Percentiles rank a stretch among this genome's conserved stretches.
These are phyloP conservation scores for Esperia sulphurella DNA, from an alignment of 2,888 invertebrate species.

Conservation along the genomic window DNA sequence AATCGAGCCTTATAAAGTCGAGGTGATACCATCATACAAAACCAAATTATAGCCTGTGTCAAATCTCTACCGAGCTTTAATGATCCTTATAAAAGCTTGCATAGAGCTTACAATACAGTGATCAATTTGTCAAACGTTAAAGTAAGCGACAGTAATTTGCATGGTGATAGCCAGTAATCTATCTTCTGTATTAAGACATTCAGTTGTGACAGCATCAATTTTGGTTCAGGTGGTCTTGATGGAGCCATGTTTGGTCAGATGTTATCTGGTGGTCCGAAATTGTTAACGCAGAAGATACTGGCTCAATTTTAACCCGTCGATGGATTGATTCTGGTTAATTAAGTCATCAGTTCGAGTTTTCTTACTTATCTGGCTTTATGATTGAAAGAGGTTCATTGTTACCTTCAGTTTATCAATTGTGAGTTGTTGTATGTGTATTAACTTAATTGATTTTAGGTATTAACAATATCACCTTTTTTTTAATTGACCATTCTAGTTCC, in stretches of 20 bases:
- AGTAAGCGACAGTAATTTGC: neutral
- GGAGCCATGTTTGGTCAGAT: conserved; percentile 25
- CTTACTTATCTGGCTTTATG: neutral
- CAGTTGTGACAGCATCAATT: conserved; percentile 37
- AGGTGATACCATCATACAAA: conserved; percentile 29
- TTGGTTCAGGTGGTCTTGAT: conserved; percentile 36
- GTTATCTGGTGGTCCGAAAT: conserved; percentile 39
- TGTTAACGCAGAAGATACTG: conserved; percentile 20
- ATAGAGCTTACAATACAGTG: neutral
- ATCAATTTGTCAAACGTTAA: neutral
- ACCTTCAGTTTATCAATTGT: no score
- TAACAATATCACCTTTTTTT: no score
- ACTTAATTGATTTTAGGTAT: no score
- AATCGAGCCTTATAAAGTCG: conserved; percentile 49
- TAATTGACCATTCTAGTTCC: no score
- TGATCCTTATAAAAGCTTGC: neutral
- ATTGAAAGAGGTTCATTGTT: no score
- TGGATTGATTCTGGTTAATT: conserved; percentile 6
- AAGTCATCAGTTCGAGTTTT: neutral
- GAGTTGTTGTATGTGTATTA: no score
- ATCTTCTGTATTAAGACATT: conserved; percentile 56
- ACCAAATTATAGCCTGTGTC: conserved; percentile 32
- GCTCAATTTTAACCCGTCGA: conserved; percentile 10
- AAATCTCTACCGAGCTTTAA: neutral
- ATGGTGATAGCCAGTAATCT: conserved; percentile 30